phyloP scores from a whole-genome alignment of 2,797 vertebrate species.

The Karalla daura region DNA sequence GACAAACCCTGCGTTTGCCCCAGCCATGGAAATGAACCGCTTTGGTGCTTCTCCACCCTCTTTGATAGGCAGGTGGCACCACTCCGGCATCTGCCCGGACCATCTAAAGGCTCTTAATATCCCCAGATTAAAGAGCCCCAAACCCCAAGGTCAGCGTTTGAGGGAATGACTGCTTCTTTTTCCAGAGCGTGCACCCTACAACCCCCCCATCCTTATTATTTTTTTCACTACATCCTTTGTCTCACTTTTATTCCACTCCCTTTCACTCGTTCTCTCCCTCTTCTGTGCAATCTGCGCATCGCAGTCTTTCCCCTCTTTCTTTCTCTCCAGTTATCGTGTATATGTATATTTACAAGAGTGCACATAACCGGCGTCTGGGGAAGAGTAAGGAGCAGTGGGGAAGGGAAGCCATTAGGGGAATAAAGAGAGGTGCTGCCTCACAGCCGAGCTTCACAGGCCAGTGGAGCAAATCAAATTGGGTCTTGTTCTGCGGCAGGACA shows the following conservation, averaged over 20 bases:
- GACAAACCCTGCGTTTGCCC: conserved; percentile 68
- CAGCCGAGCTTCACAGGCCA: conserved; percentile 94
- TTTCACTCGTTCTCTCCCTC: conserved; percentile 30
- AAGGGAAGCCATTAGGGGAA: conserved; percentile 95
- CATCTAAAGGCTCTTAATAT: conserved; percentile 85
- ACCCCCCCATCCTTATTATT: not conserved
- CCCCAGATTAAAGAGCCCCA: conserved; percentile 86
- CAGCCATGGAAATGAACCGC: conserved; percentile 78
- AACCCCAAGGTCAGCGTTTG: conserved; percentile 88
- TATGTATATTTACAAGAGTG: conserved; percentile 98
- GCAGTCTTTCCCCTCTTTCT: conserved; percentile 32
- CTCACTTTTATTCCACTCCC: conserved; percentile 50
- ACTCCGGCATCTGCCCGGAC: conserved; percentile 83
- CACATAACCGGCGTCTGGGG: conserved; percentile 94
- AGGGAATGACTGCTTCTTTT: conserved; percentile 75
- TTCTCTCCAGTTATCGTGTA: conserved; percentile 70
- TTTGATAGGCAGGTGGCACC: conserved; percentile 86
- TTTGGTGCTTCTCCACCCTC: conserved; percentile 72
- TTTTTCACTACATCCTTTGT: conserved; percentile 31
- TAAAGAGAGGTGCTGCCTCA: conserved; percentile 94
- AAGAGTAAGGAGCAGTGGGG: conserved; percentile 72
- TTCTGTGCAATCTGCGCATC: conserved; percentile 26
- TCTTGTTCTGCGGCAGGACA: conserved; percentile 85
- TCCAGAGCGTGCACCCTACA: conserved; percentile 1
- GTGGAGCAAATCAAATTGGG: conserved; percentile 98